Evolutionary conservation across 1,140 invertebrate species (phyloP).

Genomic region (Hylaeus anthracinus): DNA sequence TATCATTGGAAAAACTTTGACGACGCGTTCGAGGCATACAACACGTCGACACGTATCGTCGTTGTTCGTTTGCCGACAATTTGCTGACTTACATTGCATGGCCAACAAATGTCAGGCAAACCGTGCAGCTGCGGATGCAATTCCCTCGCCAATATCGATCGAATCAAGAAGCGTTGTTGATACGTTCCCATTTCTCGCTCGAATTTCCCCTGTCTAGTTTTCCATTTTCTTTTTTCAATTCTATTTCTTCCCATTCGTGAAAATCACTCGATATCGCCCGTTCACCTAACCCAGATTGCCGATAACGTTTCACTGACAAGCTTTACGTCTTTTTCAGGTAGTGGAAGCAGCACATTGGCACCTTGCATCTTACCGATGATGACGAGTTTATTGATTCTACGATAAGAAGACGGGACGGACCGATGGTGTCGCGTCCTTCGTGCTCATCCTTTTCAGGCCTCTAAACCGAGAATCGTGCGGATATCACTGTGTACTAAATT

Average conservation of each 20-base stretch:
- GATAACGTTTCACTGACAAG: neutral
- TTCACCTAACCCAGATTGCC: too few species aligned
- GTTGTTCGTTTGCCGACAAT: conserved; percentile 13
- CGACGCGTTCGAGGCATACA: neutral
- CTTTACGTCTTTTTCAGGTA: conserved; percentile 55
- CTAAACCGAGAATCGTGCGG: conserved; percentile 6
- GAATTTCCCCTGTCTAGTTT: neutral
- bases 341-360: conserved; percentile 31
- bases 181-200: conserved; percentile 8
- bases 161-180: neutral
- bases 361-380: conserved; percentile 49
- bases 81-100: conserved; percentile 24
- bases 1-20: conserved; percentile 21
- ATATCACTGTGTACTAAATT: conserved; percentile 59
- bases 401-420: conserved; percentile 48
- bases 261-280: too few species aligned
- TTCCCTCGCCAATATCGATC: conserved; percentile 17
- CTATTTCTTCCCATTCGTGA: too few species aligned
- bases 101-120: neutral
- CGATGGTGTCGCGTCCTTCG: conserved; percentile 7
- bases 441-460: conserved; percentile 53
- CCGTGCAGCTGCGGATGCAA: conserved; percentile 2
- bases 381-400: conserved; percentile 47
- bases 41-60: neutral
- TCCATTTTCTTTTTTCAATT: too few species aligned